Evolutionary conservation across 2,113 vertebrate genomes (phyloP).

Genomic region (Meriones unguiculatus): DNA sequence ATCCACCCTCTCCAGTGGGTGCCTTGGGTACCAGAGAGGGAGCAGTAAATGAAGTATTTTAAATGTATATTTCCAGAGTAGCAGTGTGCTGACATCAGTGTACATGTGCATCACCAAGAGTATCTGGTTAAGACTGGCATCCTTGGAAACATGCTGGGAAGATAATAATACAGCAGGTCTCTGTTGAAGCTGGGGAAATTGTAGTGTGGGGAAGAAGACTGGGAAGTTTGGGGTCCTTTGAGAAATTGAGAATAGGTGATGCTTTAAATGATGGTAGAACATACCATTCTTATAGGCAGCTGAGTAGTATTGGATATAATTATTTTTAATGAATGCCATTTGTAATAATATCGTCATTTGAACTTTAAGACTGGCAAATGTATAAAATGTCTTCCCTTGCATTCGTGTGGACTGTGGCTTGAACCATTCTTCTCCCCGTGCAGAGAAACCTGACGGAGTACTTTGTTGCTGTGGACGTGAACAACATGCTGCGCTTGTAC

Average conservation of each 20-base stretch:
- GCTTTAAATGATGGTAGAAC: neutral
- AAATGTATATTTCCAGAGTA: neutral
- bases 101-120: neutral
- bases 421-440: constrained; percentile 63
- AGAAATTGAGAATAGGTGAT: neutral
- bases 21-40: neutral
- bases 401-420: neutral
- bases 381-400: constrained; percentile 14
- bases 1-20: neutral
- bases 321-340: constrained; percentile 14
- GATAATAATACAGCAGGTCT: neutral
- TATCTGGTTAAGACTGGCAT: neutral
- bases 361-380: neutral
- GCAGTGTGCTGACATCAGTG: neutral
- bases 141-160: neutral
- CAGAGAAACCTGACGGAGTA: constrained; percentile 99
- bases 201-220: neutral
- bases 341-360: neutral
- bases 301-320: neutral
- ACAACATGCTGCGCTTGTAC: constrained; percentile 98
- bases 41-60: neutral
- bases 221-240: too few species aligned
- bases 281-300: neutral
- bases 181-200: neutral
- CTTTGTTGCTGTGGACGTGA: constrained; percentile 98